These are phyloP conservation scores for Brachynemurus nebulosus DNA, from an alignment of 2,888 invertebrate genomes.

Conservation along the genomic window DNA sequence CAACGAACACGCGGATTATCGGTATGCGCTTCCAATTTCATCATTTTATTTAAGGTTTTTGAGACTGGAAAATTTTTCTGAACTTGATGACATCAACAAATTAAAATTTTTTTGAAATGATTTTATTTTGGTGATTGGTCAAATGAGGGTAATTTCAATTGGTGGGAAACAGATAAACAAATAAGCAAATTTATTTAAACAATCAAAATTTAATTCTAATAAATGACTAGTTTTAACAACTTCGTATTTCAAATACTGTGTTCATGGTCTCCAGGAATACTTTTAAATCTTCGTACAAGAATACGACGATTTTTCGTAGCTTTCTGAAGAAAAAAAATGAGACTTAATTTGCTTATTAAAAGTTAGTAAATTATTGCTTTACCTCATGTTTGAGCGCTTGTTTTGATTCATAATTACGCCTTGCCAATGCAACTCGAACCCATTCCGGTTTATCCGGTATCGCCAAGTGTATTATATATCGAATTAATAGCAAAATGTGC, in stretches of 20 bases:
- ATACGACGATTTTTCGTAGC: constrained; percentile 30
- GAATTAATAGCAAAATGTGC: constrained; percentile 49
- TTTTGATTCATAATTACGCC: constrained; percentile 44
- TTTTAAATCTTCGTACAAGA: constrained; percentile 32
- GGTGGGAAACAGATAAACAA: no score
- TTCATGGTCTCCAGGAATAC: constrained; percentile 30
- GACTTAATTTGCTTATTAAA: neutral
- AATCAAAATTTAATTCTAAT: no score
- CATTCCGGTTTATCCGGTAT: constrained; percentile 58
- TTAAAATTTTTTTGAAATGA: no score
- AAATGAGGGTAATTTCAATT: no score
- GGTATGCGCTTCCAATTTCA: no score
- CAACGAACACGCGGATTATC: no score
- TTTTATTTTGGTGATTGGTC: no score
- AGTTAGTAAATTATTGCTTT: constrained; percentile 14
- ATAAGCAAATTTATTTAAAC: no score
- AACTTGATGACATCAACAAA: no score
- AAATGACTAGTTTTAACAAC: no score
- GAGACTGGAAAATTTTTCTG: no score
- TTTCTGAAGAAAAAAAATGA: constrained; percentile 27
- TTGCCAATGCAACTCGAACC: constrained; percentile 47
- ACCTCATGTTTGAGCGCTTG: constrained; percentile 46
- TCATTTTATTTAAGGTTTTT: no score
- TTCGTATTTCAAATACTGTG: constrained; percentile 3
- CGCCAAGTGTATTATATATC: constrained; percentile 47